Conservation (phyloP, 2,888 invertebrate species). For the Leptodirus hochenwartii region DNA sequence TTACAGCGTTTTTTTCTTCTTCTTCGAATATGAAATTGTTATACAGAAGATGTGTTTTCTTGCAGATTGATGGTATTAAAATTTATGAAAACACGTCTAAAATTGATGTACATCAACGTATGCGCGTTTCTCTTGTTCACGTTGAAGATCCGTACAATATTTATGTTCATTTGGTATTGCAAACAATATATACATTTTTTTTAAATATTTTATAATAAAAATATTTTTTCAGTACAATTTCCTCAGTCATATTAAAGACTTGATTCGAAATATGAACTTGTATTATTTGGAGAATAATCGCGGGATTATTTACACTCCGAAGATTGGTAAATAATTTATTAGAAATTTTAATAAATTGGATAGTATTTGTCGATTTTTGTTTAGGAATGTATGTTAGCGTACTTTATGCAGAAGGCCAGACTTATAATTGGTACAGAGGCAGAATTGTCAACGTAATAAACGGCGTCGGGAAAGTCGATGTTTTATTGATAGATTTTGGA, state of each 20-base stretch:
- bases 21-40: no score
- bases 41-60: no score
- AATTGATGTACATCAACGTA: slow-evolving; percentile 1
- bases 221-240: no score
- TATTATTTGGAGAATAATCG: slow-evolving; percentile 3
- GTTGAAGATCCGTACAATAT: slow-evolving; percentile 5
- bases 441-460: slow-evolving; percentile 29
- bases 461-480: slow-evolving; percentile 30
- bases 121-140: slow-evolving; percentile 4
- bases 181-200: no score
- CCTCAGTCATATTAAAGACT: no score
- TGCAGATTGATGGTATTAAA: no score
- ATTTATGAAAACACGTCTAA: not conserved
- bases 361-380: no score
- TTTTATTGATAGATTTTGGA: slow-evolving; percentile 48
- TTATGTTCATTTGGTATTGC: slow-evolving; percentile 7
- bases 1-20: no score
- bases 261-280: not conserved
- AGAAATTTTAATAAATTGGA: slow-evolving; percentile 18
- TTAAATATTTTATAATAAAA: no score
- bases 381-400: no score
- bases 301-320: slow-evolving; percentile 5
- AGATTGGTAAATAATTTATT: slow-evolving; percentile 32
- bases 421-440: slow-evolving; percentile 52
- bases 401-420: no score